These are phyloP conservation scores for Lamellibrachia satsuma DNA, from an alignment of 2,888 invertebrate genomes.

Conservation along the genomic window DNA sequence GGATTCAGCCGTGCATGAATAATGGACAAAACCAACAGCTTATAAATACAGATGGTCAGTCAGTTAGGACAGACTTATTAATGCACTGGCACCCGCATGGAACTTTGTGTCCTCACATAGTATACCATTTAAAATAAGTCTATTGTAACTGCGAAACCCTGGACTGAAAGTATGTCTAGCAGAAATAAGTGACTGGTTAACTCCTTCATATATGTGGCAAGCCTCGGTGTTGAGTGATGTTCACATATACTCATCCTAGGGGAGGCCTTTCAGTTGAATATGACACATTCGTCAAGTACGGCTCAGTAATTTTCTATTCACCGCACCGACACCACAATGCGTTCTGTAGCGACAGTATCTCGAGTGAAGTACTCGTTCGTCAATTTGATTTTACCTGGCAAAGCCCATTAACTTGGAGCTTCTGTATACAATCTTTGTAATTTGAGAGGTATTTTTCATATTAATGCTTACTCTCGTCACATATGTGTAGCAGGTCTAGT, in stretches of 20 bases:
- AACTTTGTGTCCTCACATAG: not conserved
- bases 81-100: too few species aligned
- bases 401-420: not conserved
- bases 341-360: not conserved
- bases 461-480: not conserved
- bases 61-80: not conserved
- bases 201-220: not conserved
- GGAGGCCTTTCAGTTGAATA: too few species aligned
- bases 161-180: not conserved
- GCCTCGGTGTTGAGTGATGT: not conserved
- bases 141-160: not conserved
- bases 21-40: not conserved
- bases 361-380: not conserved
- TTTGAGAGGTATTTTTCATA: not conserved
- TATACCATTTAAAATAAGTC: not conserved
- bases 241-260: too few species aligned
- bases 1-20: not conserved
- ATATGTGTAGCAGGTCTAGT: not conserved
- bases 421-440: not conserved
- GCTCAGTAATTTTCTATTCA: not conserved
- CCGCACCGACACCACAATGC: not conserved
- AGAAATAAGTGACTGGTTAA: not conserved
- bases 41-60: not conserved
- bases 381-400: not conserved
- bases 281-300: too few species aligned